phyloP scores from a whole-genome alignment of 1,140 invertebrate genomes.

The Helicoverpa zea region DNA sequence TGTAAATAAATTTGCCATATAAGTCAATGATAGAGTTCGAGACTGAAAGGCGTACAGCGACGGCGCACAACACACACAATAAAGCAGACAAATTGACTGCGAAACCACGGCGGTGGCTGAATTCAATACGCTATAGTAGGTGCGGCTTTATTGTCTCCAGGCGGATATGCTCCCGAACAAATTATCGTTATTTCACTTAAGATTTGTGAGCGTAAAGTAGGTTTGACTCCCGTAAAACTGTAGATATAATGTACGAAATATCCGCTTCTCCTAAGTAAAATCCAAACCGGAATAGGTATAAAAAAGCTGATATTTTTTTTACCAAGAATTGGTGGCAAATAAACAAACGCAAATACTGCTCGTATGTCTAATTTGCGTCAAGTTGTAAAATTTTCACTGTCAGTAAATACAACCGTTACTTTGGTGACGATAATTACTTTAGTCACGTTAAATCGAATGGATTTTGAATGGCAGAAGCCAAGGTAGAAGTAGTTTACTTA shows the following conservation, averaged over 20 bases:
- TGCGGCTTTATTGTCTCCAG: slow-evolving; percentile 73
- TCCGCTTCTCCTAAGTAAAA: too few relatives aligned
- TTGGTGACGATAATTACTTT: slow-evolving; percentile 31
- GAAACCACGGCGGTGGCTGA: slow-evolving; percentile 69
- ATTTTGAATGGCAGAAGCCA: slow-evolving; percentile 11
- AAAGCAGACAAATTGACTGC: slow-evolving; percentile 80
- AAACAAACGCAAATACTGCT: slow-evolving; percentile 53
- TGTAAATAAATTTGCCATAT: slow-evolving; percentile 31
- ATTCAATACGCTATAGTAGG: slow-evolving; percentile 72
- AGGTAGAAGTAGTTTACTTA: neutral
- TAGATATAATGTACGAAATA: too few relatives aligned
- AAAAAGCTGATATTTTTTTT: slow-evolving; percentile 4
- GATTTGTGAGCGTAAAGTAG: neutral
- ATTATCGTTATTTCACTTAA: slow-evolving; percentile 34
- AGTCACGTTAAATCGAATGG: slow-evolving; percentile 39
- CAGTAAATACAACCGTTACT: slow-evolving; percentile 65
- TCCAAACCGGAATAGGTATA: neutral
- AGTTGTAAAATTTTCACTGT: slow-evolving; percentile 77
- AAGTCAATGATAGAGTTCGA: slow-evolving; percentile 45
- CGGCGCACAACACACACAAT: slow-evolving; percentile 71
- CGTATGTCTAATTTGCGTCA: slow-evolving; percentile 68
- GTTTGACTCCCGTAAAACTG: neutral
- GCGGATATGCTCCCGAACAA: slow-evolving; percentile 65
- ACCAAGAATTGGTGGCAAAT: slow-evolving; percentile 56
- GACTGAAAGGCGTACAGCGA: slow-evolving; percentile 60